Conservation (phyloP, 2,888 invertebrate genomes). For the Rhingia rostrata region DNA sequence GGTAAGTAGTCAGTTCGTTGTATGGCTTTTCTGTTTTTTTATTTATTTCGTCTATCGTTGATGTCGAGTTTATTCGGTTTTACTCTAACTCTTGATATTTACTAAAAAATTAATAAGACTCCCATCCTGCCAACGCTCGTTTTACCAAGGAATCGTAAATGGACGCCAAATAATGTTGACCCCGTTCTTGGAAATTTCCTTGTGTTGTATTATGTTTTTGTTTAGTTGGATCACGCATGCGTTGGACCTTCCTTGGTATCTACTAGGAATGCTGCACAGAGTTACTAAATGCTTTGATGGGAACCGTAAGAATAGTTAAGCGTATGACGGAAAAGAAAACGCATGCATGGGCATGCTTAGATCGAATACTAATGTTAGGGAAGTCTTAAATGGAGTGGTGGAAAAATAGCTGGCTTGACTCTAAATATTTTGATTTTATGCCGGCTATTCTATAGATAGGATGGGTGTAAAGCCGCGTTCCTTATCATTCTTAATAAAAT, state of each 20-base stretch:
- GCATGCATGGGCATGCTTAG: not conserved
- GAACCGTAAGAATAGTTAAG: not conserved
- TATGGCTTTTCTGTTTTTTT: not conserved
- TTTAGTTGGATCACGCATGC: conserved; percentile 52
- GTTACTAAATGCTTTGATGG: too few species aligned
- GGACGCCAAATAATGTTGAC: conserved; percentile 24
- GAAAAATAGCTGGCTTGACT: too few species aligned
- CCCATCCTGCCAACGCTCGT: conserved; percentile 29
- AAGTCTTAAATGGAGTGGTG: too few species aligned
- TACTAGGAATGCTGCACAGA: not conserved
- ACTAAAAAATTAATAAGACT: conserved; percentile 6
- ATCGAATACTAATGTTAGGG: too few species aligned
- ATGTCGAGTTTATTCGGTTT: conserved; percentile 3
- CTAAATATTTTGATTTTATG: too few species aligned
- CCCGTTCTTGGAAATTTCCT: conserved; percentile 9
- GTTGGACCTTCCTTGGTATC: conserved; percentile 2
- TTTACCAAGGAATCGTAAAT: conserved; percentile 44
- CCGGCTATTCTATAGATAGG: too few species aligned
- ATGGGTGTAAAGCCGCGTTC: too few species aligned
- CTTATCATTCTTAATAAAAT: too few species aligned
- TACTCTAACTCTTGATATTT: conserved; percentile 25
- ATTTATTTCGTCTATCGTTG: not conserved
- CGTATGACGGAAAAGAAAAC: not conserved
- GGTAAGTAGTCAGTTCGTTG: conserved; percentile 85
- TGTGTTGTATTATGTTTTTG: conserved; percentile 52